Percentiles rank a stretch among this genome's conserved stretches.
phyloP scores from a whole-genome alignment of 2,888 invertebrate genomes.

The Pyrrhosoma nymphula region DNA sequence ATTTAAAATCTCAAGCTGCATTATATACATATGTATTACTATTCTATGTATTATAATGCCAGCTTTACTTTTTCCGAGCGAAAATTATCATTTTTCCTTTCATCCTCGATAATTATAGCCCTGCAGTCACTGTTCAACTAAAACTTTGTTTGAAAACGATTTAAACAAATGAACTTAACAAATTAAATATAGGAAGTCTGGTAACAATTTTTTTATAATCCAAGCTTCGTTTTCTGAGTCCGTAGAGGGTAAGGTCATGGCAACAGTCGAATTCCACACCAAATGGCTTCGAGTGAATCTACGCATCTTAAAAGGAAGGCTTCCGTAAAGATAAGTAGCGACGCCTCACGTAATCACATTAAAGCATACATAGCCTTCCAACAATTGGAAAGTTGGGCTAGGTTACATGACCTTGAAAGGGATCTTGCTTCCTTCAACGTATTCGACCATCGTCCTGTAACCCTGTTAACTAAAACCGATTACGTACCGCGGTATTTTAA shows the following conservation, averaged over 20 bases:
- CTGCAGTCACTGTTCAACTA: too few species aligned
- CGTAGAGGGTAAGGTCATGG: background rate
- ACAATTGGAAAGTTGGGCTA: background rate
- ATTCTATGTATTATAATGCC: too few species aligned
- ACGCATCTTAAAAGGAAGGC: conserved; percentile 3
- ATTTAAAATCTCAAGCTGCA: too few species aligned
- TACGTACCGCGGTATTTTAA: conserved; percentile 2
- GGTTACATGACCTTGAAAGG: conserved; percentile 28
- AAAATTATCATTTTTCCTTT: too few species aligned
- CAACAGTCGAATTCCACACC: background rate
- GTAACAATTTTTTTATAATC: too few species aligned
- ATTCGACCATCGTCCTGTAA: conserved; percentile 13
- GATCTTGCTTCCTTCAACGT: background rate
- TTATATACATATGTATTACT: too few species aligned
- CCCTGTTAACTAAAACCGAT: conserved; percentile 6
- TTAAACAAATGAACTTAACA: too few species aligned
- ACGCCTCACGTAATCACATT: background rate
- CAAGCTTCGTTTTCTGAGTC: too few species aligned
- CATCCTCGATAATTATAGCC: too few species aligned
- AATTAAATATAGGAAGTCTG: too few species aligned
- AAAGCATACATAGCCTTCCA: background rate
- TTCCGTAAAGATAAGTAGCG: background rate
- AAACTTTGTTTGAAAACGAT: too few species aligned
- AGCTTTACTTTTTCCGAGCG: too few species aligned
- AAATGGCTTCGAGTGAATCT: background rate